phyloP scores from a whole-genome alignment of 2,888 invertebrate species.

The Graphium colonna region DNA sequence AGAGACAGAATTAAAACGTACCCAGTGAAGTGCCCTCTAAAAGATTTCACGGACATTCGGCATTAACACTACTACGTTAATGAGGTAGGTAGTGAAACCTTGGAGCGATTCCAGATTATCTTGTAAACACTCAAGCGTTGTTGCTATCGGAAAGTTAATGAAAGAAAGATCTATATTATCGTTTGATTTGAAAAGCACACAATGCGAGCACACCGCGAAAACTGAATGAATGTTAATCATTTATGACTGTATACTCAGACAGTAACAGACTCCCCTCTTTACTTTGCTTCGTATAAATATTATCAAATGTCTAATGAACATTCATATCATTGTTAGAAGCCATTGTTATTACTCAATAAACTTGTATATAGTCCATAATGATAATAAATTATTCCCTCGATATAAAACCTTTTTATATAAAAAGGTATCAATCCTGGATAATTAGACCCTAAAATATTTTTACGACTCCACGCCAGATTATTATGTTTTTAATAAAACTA shows the following conservation, averaged over 20 bases:
- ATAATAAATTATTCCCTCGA: no score
- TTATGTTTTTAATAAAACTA: no score
- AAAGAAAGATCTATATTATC: conserved; percentile 26
- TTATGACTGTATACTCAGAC: background rate
- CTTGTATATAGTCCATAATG: no score
- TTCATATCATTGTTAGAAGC: no score
- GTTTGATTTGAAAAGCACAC: conserved; percentile 14
- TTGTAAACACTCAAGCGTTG: conserved; percentile 50
- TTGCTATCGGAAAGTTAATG: conserved; percentile 17
- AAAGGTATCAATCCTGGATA: no score
- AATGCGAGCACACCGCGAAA: background rate
- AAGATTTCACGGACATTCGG: conserved; percentile 68
- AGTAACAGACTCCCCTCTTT: no score
- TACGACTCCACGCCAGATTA: no score
- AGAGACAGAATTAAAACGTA: conserved; percentile 63
- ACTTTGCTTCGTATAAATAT: background rate
- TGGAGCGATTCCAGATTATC: conserved; percentile 64
- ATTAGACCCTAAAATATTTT: no score
- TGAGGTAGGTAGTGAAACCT: conserved; percentile 65
- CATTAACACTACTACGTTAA: conserved; percentile 68
- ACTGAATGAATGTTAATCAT: background rate
- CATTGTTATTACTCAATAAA: no score
- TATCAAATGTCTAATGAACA: no score
- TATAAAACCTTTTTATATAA: no score
- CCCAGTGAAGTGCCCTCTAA: conserved; percentile 56